phyloP scores from a whole-genome alignment of 2,888 invertebrate genomes.

The Sminthurinus aureus region DNA sequence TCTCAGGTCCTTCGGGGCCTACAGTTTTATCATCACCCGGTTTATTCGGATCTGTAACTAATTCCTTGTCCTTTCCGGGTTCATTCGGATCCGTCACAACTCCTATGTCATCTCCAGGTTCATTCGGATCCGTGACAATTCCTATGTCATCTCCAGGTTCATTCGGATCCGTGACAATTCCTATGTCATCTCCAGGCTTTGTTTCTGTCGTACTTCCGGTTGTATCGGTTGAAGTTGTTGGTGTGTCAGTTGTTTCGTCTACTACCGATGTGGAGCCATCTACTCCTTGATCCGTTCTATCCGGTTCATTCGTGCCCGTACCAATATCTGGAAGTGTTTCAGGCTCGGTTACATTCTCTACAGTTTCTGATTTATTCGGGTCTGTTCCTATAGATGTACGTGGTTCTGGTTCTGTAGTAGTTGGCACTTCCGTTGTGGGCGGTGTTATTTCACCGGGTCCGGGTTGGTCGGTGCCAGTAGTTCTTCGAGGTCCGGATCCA shows the following conservation, averaged over 20 bases:
- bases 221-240: not conserved
- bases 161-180: not conserved
- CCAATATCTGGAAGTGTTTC: not conserved
- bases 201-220: not conserved
- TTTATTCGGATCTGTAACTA: no score
- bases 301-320: not conserved
- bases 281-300: not conserved
- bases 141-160: not conserved
- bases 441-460: no score
- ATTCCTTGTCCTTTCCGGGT: not conserved
- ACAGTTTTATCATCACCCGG: not conserved
- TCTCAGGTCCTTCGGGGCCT: not conserved
- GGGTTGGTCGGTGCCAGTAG: not conserved
- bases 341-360: not conserved
- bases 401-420: no score
- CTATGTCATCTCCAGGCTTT: not conserved
- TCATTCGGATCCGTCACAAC: not conserved
- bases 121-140: not conserved
- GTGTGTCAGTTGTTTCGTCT: not conserved
- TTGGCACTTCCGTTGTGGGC: no score
- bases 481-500: not conserved
- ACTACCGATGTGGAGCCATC: no score
- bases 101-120: not conserved
- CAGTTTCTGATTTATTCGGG: slow-evolving; percentile 2
- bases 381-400: not conserved